Percentiles rank a stretch among this genome's conserved stretches.
phyloP scores from a whole-genome alignment of 2,797 vertebrate species.

The Myotis findleyi region DNA sequence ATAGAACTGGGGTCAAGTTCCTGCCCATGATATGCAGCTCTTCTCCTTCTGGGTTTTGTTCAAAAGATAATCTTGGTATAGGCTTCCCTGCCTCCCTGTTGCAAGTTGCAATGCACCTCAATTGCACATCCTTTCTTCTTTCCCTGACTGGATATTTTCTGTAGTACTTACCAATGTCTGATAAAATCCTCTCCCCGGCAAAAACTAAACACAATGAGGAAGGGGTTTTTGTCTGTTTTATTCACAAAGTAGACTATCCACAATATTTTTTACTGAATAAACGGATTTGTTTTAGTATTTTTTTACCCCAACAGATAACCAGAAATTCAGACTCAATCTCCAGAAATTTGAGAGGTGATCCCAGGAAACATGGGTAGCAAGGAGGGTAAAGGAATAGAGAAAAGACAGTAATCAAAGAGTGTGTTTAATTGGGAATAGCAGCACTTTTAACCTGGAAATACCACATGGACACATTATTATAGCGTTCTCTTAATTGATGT shows the following conservation, averaged over 20 bases:
- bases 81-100: neutral
- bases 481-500: neutral
- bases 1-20: neutral
- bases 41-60: neutral
- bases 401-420: neutral
- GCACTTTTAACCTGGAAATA: neutral
- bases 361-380: neutral
- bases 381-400: neutral
- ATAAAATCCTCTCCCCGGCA: neutral
- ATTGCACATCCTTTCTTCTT: neutral
- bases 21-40: neutral
- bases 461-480: neutral
- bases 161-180: neutral
- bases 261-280: neutral
- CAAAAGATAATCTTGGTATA: neutral
- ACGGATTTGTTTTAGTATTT: neutral
- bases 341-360: neutral
- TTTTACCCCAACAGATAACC: neutral
- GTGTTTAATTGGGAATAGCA: neutral
- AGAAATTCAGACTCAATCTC: neutral
- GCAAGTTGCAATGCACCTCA: neutral
- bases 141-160: neutral
- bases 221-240: neutral
- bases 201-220: neutral
- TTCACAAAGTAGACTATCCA: neutral